Base-by-base conservation (phyloP, 2,113 vertebrate genomes). In the Ptilonorhynchus violaceus region DNA sequence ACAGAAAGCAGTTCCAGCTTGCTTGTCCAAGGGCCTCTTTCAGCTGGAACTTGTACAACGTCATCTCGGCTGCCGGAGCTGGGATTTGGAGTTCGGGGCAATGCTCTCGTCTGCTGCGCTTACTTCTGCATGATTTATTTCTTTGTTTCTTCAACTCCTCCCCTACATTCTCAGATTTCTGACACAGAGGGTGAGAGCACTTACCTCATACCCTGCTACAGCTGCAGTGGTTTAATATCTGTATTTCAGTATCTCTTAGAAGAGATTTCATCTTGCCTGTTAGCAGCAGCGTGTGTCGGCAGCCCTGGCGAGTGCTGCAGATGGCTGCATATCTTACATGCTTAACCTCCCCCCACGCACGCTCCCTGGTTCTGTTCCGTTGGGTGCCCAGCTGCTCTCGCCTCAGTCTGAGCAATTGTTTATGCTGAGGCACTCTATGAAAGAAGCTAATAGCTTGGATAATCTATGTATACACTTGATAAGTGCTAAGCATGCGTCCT, bases 391-490 rank as follows among this genome's bases (percentile, higher is more conserved):
- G 55, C 94, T 96, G 96, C 91, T 96, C 95, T 74, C n/a, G 31
- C 72, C 93, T 96, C 96, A 87, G 89, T 95, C 93, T 97, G 96
- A 97, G 93, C 95, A 96, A 96, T 89, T 97, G 92, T 97, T 97
- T 97, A 47, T 87, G 89, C 89, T 96, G 75, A 89, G 89, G 68
- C 47, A 18, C 76, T 80, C 44, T 67, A 7, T 68, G 78, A 63
- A 93, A 85, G 72, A 92, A 95, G 93, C 82, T 56, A 92, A 83
- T 94, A 88, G 92, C 76, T 73, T 66, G 49, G 62, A 30, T 79
- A 42, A 88, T 85, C 62, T 85, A 7, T 68, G 35, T 60, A 53
- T 87, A 33, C 56, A 46, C 67, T 80, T 50, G 63, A 9, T 58
- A 60, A 63, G 52, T 56, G 91, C 76, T 39, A 75, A 89, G 37